Percentiles rank a stretch among this genome's conserved stretches.
These are phyloP conservation scores for Diaprepes abbreviatus DNA, from an alignment of 2,888 invertebrate genomes.

Conservation along the genomic window DNA sequence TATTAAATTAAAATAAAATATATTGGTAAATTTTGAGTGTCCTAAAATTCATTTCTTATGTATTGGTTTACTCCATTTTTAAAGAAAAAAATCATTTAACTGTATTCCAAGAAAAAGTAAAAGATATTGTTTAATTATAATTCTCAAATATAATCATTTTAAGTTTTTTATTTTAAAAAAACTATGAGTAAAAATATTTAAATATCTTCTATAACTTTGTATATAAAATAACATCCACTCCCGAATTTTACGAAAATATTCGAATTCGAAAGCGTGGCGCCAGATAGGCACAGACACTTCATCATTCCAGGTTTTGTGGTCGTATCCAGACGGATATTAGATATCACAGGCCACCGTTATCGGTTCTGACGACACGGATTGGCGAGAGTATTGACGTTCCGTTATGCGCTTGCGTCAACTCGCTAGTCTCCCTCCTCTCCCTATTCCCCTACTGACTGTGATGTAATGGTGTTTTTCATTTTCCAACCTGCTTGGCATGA, in stretches of 20 bases:
- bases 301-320: conserved; percentile 47
- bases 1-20: too few species aligned
- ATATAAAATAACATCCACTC: too few species aligned
- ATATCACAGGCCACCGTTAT: conserved; percentile 50
- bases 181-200: too few species aligned
- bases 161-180: too few species aligned
- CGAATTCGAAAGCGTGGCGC: conserved; percentile 11
- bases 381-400: conserved; percentile 61
- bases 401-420: conserved; percentile 26
- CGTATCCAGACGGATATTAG: conserved; percentile 48
- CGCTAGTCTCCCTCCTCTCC: conserved; percentile 25
- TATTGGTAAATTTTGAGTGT: too few species aligned
- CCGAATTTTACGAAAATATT: neutral
- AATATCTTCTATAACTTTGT: too few species aligned
- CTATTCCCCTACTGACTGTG: conserved; percentile 25
- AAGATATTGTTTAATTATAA: too few species aligned
- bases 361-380: conserved; percentile 58
- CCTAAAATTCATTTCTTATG: too few species aligned
- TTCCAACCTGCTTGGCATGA: conserved; percentile 39
- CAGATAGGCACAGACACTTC: conserved; percentile 29
- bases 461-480: conserved; percentile 45
- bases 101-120: too few species aligned
- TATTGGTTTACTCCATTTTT: too few species aligned
- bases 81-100: too few species aligned
- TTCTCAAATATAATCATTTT: too few species aligned